Evolutionary conservation across 2,113 vertebrate genomes (phyloP).

Genomic region (Otus sunia): DNA sequence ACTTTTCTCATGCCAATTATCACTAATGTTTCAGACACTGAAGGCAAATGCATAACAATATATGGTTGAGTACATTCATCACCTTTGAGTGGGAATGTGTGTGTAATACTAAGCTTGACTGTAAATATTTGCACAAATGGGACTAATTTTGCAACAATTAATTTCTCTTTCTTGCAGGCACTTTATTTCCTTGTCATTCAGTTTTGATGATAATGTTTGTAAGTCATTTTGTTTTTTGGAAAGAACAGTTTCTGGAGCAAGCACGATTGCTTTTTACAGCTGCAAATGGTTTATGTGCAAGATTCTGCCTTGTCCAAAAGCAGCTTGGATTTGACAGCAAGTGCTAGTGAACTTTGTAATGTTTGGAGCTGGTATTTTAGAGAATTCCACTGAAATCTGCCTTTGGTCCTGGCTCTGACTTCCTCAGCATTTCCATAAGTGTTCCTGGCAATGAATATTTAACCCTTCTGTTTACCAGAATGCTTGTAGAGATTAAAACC

Average conservation of each 20-base stretch:
- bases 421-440: background rate
- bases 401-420: conserved; percentile 3
- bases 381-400: conserved; percentile 29
- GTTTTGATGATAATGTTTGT: background rate
- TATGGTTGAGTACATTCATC: background rate
- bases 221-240: conserved; percentile 5
- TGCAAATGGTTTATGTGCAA: conserved; percentile 20
- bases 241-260: conserved; percentile 6
- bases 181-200: background rate
- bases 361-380: background rate
- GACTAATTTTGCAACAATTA: conserved; percentile 4
- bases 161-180: background rate
- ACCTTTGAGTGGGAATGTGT: background rate
- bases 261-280: background rate
- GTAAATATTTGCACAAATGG: conserved; percentile 22
- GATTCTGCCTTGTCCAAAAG: conserved; percentile 21
- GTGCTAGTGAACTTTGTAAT: background rate
- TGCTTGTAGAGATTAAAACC: background rate
- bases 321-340: conserved; percentile 31
- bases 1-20: conserved; percentile 21
- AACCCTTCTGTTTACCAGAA: conserved; percentile 16
- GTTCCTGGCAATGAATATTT: conserved; percentile 3
- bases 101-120: background rate
- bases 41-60: background rate
- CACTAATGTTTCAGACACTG: background rate